Evolutionary conservation across 2,888 invertebrate genomes (phyloP).

Genomic region (Volucella zonaria): DNA sequence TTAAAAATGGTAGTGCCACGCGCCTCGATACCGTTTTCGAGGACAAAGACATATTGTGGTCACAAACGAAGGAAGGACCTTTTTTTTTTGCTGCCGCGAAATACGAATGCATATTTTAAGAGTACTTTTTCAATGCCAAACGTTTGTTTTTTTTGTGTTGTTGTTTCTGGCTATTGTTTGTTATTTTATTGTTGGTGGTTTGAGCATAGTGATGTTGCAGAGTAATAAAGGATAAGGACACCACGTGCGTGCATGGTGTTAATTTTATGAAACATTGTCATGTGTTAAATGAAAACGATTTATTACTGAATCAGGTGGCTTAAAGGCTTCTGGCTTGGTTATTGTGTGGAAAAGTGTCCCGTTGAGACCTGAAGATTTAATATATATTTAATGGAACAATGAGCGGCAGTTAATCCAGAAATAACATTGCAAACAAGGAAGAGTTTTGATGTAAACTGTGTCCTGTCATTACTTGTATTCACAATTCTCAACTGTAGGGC

Average conservation of each 20-base stretch:
- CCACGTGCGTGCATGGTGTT: slow-evolving; percentile 52
- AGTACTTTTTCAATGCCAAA: slow-evolving; percentile 21
- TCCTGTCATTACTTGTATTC: too few relatives aligned
- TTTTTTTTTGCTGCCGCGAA: slow-evolving; percentile 22
- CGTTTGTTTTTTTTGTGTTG: slow-evolving; percentile 3
- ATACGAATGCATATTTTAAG: slow-evolving; percentile 26
- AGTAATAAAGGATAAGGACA: slow-evolving; percentile 50
- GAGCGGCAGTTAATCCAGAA: neutral
- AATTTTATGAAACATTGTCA: slow-evolving; percentile 66
- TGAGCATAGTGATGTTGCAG: slow-evolving; percentile 2
- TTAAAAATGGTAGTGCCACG: slow-evolving; percentile 55
- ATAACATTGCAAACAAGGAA: neutral
- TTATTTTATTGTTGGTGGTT: neutral
- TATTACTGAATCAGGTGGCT: slow-evolving; percentile 59
- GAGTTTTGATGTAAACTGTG: too few relatives aligned
- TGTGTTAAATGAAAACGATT: slow-evolving; percentile 25
- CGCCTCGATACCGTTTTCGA: slow-evolving; percentile 34
- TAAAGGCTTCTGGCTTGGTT: slow-evolving; percentile 35
- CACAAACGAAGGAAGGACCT: slow-evolving; percentile 35
- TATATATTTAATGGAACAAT: slow-evolving; percentile 39
- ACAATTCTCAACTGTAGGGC: too few relatives aligned
- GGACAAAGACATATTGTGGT: slow-evolving; percentile 66
- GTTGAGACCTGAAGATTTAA: slow-evolving; percentile 13
- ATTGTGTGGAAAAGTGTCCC: slow-evolving; percentile 8
- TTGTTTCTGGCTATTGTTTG: slow-evolving; percentile 33